Evolutionary conservation across 2,888 invertebrate species (phyloP), one percentile per base, ranked within the genome.

Genomic region (Ophion ellenae): DNA sequence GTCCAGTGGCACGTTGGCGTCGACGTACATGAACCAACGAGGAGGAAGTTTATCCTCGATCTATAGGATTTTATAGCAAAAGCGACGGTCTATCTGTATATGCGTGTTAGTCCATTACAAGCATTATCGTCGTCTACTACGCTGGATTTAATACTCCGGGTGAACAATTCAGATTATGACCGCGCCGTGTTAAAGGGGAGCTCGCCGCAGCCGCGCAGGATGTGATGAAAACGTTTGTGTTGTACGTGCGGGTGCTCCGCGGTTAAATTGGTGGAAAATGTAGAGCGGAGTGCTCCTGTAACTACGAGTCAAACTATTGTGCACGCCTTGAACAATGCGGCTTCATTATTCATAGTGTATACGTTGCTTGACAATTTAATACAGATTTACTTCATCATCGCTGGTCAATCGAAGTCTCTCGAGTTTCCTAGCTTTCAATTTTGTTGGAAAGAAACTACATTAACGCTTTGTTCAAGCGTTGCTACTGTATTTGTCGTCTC

Each of bases 121-220:
- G 63, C 28, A 76, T 76, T 76, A 76, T 47, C 64, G 17, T 5
- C 47, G 47, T 64, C 47, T 64, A 64, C 64, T 53, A 71, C 63
- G 17, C 63, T 64, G 63, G 57, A 71, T 82, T 82, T 75, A 81
- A 78, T 64, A 75, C 76, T 81, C 64, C 47, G 64, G 20, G 45
- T 57, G 70, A 85, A 78, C 69, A 59, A 64, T 70, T 57, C 6
- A 71, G 80, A 81, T 81, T 81, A 75, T 82, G 45, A 75, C 64
- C 45, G 78, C 59, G 69, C 17, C 14, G 47, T 24, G 63, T 24
- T 74, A 11, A 69, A 40, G 40, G 67, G 40, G 32, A 66, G 32
- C 28, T 74, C 14, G 53, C 75, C 32, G 57, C 63, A 24, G 59
- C 59, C 61, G 45, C 63, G 14, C 53, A 14, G 64, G 47, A 64